Base-by-base conservation (phyloP, 2,888 invertebrate genomes). In the Druceiella hillmani region DNA sequence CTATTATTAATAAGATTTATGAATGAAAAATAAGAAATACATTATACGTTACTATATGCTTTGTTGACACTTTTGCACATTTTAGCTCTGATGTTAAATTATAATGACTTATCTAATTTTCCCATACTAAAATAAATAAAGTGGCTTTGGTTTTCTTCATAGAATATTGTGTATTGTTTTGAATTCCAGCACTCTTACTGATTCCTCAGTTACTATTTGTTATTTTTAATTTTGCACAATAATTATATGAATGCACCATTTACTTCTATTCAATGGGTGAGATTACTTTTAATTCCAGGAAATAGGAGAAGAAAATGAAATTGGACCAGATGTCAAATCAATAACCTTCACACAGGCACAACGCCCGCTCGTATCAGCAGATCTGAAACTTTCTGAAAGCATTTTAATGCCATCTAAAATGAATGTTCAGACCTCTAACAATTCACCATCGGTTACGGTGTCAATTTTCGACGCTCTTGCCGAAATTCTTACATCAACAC, bases 391-490 rank as follows among this genome's bases (percentile, higher is more conserved):
- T 47, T 69, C 71, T 47, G 72, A 72, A 55, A 70, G 68, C 59
- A 55, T 68, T 49, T 55, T 59, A 46, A 68, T 69, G 58, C 56
- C 66, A 39, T 63, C 64, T 55, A 70, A 66, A 48, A 67, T 74
- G 61, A 72, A 68, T 53, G 73, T 75, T 55, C 75, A 75, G 57
- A 73, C 74, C 42, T 68, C 72, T 53, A 62, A 74, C 47, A 70
- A 74, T 55, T 74, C 74, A 52, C 69, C 71, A 46, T 74, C 74
- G 52, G 74, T 74, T 51, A 76, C 75, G 49, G 66, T 76, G 52
- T 76, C 75, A 43, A 76, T 76, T 50, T 76, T 72, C 51, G 74
- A 74, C 61, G 75, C 75, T 57, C 55, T 76, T 58, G 72, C 75
- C 56, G 75, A 75, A 48, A 72, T 76, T 54, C 66, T 76, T 50